Evolutionary conservation across 2,888 invertebrate species (phyloP).

Genomic region (Eristalis arbustorum): DNA sequence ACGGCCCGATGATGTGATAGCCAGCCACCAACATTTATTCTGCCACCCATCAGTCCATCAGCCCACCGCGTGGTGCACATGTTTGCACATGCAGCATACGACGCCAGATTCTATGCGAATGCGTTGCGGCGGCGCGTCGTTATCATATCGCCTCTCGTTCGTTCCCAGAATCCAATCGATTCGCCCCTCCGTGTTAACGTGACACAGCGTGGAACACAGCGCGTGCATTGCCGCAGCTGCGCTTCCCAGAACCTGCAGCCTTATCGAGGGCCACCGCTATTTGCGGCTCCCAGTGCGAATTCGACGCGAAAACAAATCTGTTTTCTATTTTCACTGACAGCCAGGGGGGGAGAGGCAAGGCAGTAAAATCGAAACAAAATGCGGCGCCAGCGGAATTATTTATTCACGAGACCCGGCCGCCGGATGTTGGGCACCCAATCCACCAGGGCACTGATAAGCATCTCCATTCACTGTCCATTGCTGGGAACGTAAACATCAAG

Average conservation of each 20-base stretch:
- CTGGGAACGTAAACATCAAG: constrained; percentile 36
- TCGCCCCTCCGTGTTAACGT: background rate
- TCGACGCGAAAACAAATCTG: background rate
- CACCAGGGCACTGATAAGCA: constrained; percentile 38
- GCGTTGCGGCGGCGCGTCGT: background rate
- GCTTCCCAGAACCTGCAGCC: background rate
- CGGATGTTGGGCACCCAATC: constrained; percentile 47
- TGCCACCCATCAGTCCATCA: background rate
- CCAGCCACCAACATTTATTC: background rate
- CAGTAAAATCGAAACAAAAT: background rate
- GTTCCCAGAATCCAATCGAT: background rate
- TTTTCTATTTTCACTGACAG: background rate
- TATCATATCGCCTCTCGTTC: background rate
- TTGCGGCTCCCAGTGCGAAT: background rate
- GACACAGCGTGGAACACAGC: background rate
- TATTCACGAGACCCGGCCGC: constrained; percentile 20
- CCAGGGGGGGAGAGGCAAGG: background rate
- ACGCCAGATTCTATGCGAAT: background rate
- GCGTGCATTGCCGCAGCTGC: background rate
- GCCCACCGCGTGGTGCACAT: background rate
- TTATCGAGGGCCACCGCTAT: background rate
- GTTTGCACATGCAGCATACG: background rate
- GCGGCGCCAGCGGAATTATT: constrained; percentile 42
- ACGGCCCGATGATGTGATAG: background rate
- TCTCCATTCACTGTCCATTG: constrained; percentile 4